A percentile compares a stretch with the other conserved stretches of the same genome.
phyloP scores from a whole-genome alignment of 2,113 vertebrate genomes.

The Hypanus sabinus region DNA sequence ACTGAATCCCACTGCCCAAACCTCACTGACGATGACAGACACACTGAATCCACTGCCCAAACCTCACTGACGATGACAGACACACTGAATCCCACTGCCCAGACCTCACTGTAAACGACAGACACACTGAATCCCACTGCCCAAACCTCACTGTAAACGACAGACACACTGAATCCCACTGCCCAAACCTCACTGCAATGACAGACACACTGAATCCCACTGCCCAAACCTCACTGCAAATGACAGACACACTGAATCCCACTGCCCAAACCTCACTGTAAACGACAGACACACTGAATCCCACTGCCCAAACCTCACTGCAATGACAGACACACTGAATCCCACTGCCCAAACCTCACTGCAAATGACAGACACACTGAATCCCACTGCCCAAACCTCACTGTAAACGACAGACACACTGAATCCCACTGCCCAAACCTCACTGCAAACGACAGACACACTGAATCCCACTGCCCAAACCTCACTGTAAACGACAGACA shows the following conservation, averaged over 20 bases:
- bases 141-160: conserved; percentile 59
- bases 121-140: neutral
- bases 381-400: conserved; percentile 47
- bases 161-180: neutral
- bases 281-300: conserved; percentile 26
- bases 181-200: conserved; percentile 57
- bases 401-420: conserved; percentile 49
- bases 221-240: conserved; percentile 58
- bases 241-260: conserved; percentile 7
- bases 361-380: conserved; percentile 36
- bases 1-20: neutral
- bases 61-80: conserved; percentile 60
- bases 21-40: conserved; percentile 60
- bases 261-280: conserved; percentile 57
- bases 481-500: conserved; percentile 60
- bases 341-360: conserved; percentile 56
- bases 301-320: conserved; percentile 56
- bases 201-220: neutral
- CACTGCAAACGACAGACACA: conserved; percentile 54
- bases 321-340: conserved; percentile 27
- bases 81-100: neutral
- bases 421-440: conserved; percentile 41
- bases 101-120: conserved; percentile 60
- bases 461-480: neutral
- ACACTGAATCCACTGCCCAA: neutral